Evolutionary conservation across 2,797 vertebrate genomes (phyloP), one percentile per base, ranked within the genome.

Genomic region (Podarcis siculus): DNA sequence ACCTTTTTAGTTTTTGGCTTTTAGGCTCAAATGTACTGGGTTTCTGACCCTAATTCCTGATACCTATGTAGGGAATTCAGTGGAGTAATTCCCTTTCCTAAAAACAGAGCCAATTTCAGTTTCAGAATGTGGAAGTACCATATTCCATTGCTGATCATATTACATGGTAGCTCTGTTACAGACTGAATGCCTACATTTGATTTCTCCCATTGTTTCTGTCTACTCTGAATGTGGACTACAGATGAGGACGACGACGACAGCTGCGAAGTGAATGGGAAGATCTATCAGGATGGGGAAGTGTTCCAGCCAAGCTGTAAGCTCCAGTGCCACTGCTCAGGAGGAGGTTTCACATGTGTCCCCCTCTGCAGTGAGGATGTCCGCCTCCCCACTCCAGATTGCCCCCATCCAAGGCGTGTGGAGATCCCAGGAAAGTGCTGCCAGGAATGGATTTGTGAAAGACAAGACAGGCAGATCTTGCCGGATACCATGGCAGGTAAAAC

Each of bases 381-480:
- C 37, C 97, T 98, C 84, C 98, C 98, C 89, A 97, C 95, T 55
- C 94, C 97, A 0, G 98, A 99, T 94, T 99, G 99, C 81, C 98
- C 98, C 32, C 81, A 96, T 90, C 99, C 99, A 0, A 97, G 96
- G 73, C 96, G 94, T 0, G 81, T 99, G 15, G 96, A 97, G 58
- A 90, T 98, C 5, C 98, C 97, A 0, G 99, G 98, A 35, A 98
- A 97, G 91, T 99, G 99, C 97, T 99, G 99, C 92, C 98, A 97
- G 0, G 98, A 98, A 91, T 99, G 99, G 99, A 96, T 98, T 95
- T 99, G 99, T 3, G 97, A 98, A n/a, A 39, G 55, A 10, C 72
- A 8, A 86, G 87, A 91, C 1, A 82, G n/a, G 77, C 84, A 79
- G 0, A 90, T 97, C 83, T 95, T 96, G 37, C 95, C 91, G 90